Percentiles rank a stretch among this genome's conserved stretches.
These are phyloP conservation scores for Atherinosoma microstoma DNA, from an alignment of 2,797 vertebrate genomes.

Conservation along the genomic window DNA sequence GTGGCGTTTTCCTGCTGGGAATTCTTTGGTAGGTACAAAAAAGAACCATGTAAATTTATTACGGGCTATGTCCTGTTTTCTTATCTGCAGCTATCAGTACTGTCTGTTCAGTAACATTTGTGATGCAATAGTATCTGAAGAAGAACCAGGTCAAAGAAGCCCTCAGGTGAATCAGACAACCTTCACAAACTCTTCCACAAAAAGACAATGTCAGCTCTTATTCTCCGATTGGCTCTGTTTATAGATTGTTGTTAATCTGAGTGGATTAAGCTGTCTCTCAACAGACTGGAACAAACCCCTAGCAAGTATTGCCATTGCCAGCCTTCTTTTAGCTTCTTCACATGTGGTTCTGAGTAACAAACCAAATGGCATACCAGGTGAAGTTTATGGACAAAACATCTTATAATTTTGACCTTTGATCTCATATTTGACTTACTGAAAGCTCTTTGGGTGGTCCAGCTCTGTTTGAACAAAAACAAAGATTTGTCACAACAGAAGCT, in stretches of 20 bases:
- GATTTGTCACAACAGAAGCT: not conserved
- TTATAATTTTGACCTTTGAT: slow-evolving; percentile 6
- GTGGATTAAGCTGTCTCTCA: not conserved
- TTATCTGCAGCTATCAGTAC: not conserved
- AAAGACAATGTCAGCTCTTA: not conserved
- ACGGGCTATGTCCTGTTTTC: not conserved
- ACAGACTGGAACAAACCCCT: not conserved
- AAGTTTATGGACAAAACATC: not conserved
- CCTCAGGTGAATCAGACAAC: not conserved
- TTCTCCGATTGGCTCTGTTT: not conserved
- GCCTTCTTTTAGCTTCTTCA: no score
- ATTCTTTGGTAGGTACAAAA: not conserved
- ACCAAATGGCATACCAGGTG: not conserved
- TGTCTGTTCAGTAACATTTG: not conserved
- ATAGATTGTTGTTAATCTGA: no score
- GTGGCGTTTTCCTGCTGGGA: not conserved
- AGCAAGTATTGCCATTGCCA: not conserved
- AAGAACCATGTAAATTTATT: not conserved
- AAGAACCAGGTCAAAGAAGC: not conserved
- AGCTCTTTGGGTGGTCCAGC: slow-evolving; percentile 45
- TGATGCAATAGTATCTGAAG: not conserved
- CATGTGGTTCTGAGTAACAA: not conserved
- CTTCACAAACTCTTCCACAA: not conserved
- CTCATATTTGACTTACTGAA: slow-evolving; percentile 27
- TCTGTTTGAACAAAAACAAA: slow-evolving; percentile 5